Base-by-base conservation (phyloP, 2,888 invertebrate genomes). In the Caenorhabditis doughertyi region DNA sequence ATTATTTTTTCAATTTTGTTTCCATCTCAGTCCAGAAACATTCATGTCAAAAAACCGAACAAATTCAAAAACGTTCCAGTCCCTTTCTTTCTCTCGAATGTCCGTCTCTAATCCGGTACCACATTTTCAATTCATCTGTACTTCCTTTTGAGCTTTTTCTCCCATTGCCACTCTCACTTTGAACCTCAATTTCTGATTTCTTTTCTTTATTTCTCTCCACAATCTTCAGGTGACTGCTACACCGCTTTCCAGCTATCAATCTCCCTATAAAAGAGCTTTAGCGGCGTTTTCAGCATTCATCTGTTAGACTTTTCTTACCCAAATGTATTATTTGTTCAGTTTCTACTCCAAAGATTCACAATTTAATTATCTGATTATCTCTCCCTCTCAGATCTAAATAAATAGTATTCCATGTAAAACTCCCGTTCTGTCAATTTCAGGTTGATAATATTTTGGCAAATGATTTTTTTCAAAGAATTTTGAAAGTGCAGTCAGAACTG, bases 251-350 rank as follows among this genome's bases (percentile, higher is more conserved):
- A 16, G 32, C 64, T 58, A 8, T 16, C 23, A 11, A 49, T 58
- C 47, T 27, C 56, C 53, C 11, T 21, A 11, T 25, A 53, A 25
- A 53, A 53, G 1, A 65, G 64, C 44, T 42, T 39, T 76, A 76
- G 76, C 76, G 76, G 76, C 67, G 76, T 76, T 60, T 58, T 29
- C 32, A 67, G 76, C 76, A 65, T 39, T 76, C 67, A 39, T 76
- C 49, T 76, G 76, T 13, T 58, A 60, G 76, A 67, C 76, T n/a
- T 27, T 67, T 76, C 58, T 51, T 67, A 67, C 76, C 76, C 67
- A 76, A 76, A 76, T 76, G 76, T 76, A 76, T 76, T 76, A 76
- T 51, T 67, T 58, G 44, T 58, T 35, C 23, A n/a, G 27, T 53
- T 21, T 55, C 16, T 29, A 21, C 25, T 44, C 27, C 32, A 29